Conservation (phyloP, 2,797 vertebrate genomes). For the Discoglossus pictus region DNA sequence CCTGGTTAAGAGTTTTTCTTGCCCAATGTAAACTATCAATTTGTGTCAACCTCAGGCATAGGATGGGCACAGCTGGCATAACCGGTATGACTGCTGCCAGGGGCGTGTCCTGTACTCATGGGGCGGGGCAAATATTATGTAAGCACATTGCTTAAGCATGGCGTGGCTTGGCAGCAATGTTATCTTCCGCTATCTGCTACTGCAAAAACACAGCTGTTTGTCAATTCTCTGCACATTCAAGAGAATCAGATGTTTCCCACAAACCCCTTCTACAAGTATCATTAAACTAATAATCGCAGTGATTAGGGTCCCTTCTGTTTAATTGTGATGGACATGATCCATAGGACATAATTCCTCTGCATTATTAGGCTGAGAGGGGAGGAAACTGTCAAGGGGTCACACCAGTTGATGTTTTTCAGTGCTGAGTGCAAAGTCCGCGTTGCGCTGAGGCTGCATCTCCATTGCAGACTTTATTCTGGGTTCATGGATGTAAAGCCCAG, state of each 20-base stretch:
- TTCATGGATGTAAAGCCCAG: neutral
- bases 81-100: slow-evolving; percentile 25
- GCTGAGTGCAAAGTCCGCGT: slow-evolving; percentile 43
- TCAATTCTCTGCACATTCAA: neutral
- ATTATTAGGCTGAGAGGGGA: neutral
- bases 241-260: no score
- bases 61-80: slow-evolving; percentile 32
- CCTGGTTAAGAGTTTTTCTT: neutral
- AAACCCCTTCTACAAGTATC: no score
- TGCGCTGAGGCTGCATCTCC: neutral
- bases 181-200: neutral
- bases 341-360: no score
- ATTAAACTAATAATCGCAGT: no score
- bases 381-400: neutral
- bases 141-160: slow-evolving; percentile 5
- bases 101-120: neutral
- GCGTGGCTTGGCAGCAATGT: neutral
- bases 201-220: neutral
- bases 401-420: slow-evolving; percentile 36
- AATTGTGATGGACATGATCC: no score
- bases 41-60: neutral
- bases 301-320: no score
- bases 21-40: neutral
- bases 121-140: slow-evolving; percentile 5
- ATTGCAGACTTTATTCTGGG: neutral